Evolutionary conservation across 2,797 vertebrate species (phyloP), one percentile per base, ranked within the genome.

Genomic region (Mallotus villosus): DNA sequence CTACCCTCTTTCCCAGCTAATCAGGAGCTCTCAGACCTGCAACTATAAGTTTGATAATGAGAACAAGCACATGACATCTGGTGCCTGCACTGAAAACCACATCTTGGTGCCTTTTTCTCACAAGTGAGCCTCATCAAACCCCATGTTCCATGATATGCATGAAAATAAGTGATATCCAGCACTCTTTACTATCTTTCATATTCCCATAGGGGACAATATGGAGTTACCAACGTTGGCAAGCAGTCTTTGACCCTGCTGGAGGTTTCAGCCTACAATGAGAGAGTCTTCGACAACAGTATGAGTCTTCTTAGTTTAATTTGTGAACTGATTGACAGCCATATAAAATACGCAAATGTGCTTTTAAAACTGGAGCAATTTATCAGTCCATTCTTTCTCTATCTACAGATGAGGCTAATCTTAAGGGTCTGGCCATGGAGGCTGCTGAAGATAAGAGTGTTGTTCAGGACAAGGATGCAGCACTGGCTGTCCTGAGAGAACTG

Each of bases 21-120:
- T 98, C 74, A 92, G 87, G 80, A 98, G 97, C 89, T 94, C 88
- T 72, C 97, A 99, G 80, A 91, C 91, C 66, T 99, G 97, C 81
- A 94, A 93, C 82, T 99, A 99, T 84, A 93, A 85, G 70, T 93
- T 99, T 85, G 96, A 99, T 78, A 85, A 93, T 66, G 93, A 88
- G 77, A 92, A 90, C 78, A 96, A 93, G 78, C 95, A 98, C 34
- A 90, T 98, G 83, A 94, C 91, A 53, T 95, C 93, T 73, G 96
- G 79, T 8, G 86, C 88, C 75, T 99, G 97, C 85, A 93, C 80
- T 74, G 97, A 99, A 83, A 94, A 95, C 0, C 97, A 99, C 82
- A 90, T 96, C 63, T 87, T 98, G 68, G 79, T 96, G 70, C 96
- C 97, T 71, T 95, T 93, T 81, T 97, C 95, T 17, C 82, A 94